Percentiles rank a stretch among this genome's conserved stretches.
Evolutionary conservation across 2,797 vertebrate species (phyloP).

Genomic region (Siniperca undulata): DNA sequence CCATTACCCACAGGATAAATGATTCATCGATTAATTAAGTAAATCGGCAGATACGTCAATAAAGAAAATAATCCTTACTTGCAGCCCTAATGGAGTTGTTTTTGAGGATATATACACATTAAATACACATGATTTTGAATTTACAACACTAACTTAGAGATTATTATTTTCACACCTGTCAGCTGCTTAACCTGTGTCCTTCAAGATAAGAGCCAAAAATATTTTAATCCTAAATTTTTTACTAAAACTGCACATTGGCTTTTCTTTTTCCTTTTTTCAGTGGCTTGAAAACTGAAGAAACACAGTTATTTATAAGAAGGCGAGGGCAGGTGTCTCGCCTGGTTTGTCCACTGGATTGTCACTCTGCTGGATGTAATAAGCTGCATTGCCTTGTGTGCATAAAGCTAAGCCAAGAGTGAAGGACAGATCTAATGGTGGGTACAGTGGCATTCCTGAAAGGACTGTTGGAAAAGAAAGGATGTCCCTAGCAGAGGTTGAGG

Average conservation of each 20-base stretch:
- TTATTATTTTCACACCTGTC: neutral
- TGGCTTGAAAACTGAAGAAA: slow-evolving; percentile 19
- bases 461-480: slow-evolving; percentile 4
- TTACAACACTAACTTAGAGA: neutral
- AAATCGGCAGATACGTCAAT: neutral
- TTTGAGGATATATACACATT: neutral
- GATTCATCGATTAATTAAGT: neutral
- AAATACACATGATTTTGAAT: neutral
- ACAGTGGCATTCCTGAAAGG: slow-evolving; percentile 6
- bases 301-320: neutral
- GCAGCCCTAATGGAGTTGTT: neutral
- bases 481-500: neutral
- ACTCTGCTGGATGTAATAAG: slow-evolving; percentile 20
- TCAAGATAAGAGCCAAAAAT: neutral
- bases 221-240: neutral
- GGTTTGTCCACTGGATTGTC: slow-evolving; percentile 37
- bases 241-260: neutral
- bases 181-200: neutral
- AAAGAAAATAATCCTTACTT: neutral
- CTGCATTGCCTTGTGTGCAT: slow-evolving; percentile 10
- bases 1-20: no score
- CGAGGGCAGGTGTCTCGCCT: slow-evolving; percentile 44
- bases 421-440: neutral
- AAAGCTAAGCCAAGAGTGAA: neutral
- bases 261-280: slow-evolving; percentile 1